phyloP scores from a whole-genome alignment of 1,140 invertebrate genomes.

The Oncopeltus fasciatus region DNA sequence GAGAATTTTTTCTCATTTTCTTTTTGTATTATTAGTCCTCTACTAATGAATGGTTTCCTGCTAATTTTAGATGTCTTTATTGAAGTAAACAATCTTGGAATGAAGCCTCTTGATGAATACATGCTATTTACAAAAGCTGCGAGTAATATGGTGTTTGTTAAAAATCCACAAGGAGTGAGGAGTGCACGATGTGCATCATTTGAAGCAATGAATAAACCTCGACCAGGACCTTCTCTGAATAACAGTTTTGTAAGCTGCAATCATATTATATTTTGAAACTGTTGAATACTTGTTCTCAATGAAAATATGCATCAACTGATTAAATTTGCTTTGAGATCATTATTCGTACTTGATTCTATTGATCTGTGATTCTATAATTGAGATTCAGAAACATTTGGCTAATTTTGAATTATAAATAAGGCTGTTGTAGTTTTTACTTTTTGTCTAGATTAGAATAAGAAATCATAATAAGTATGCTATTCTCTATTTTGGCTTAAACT shows the following conservation, averaged over 20 bases:
- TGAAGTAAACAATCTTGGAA: conserved; percentile 57
- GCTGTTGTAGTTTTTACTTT: too few relatives aligned
- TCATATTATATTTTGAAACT: background rate
- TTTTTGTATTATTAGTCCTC: too few relatives aligned
- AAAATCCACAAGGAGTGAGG: conserved; percentile 65
- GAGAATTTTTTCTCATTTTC: too few relatives aligned
- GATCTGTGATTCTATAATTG: background rate
- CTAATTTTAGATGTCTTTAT: conserved; percentile 65
- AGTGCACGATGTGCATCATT: conserved; percentile 70
- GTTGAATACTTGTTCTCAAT: background rate
- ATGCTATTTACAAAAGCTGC: conserved; percentile 71
- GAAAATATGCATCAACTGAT: background rate
- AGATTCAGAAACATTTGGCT: too few relatives aligned
- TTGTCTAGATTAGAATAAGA: too few relatives aligned
- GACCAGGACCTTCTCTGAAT: conserved; percentile 44
- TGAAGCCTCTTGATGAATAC: conserved; percentile 76
- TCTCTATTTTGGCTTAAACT: too few relatives aligned
- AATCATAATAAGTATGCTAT: too few relatives aligned
- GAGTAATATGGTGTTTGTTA: conserved; percentile 62
- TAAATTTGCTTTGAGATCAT: background rate
- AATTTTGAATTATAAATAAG: too few relatives aligned
- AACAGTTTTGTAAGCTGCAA: conserved; percentile 42
- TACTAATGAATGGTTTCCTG: too few relatives aligned
- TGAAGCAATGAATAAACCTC: conserved; percentile 42
- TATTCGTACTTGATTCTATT: background rate